Base-by-base conservation (phyloP, 2,113 vertebrate genomes). In the Colinus virginianus region DNA sequence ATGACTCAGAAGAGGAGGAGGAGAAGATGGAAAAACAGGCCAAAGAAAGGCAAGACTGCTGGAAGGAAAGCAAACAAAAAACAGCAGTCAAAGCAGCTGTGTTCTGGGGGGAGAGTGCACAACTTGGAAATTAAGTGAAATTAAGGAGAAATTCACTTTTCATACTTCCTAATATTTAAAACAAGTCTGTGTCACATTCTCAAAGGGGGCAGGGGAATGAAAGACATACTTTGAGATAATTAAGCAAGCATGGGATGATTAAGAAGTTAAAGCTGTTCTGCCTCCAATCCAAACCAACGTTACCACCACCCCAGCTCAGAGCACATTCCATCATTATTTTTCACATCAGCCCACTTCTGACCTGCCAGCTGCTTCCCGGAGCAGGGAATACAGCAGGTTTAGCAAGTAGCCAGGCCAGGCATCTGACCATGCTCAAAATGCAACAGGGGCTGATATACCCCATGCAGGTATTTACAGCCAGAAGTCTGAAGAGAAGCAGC, bases 1-100 rank as follows among this genome's bases (percentile, higher is more conserved):
- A 91, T 97, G 96, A 97, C 84, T 96, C 91, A 96, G 88, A 94
- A 80, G 90, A 96, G 84, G 64, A 93, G 91, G 89, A 95, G 72
- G 75, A 86, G 82, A 62, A 82, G 84, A 84, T 89, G 93, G 93
- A 92, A 96, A 95, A 94, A 95, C 38, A 93, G 93, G 25, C 82
- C 64, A 63, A 91, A 93, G 91, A 88, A 84, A 94, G 94, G 78
- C 90, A 96, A 79, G 42, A 46, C 71, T 89, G 55, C 78, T 96
- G 87, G 78, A 96, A 93, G 94, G 63, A 96, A 94, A 93, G 91
- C 86, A 96, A 96, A 95, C 76, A 95, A 90, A 93, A 93, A 56
- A 2, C 88, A 83, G 76, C 83, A 85, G 83, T 88, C 59, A 93
- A 96, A 96, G 92, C 88, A 89, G 78, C 80, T 90, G 86, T 76